phyloP scores from a whole-genome alignment of 2,113 vertebrate species.

The Oryzias woworae region DNA sequence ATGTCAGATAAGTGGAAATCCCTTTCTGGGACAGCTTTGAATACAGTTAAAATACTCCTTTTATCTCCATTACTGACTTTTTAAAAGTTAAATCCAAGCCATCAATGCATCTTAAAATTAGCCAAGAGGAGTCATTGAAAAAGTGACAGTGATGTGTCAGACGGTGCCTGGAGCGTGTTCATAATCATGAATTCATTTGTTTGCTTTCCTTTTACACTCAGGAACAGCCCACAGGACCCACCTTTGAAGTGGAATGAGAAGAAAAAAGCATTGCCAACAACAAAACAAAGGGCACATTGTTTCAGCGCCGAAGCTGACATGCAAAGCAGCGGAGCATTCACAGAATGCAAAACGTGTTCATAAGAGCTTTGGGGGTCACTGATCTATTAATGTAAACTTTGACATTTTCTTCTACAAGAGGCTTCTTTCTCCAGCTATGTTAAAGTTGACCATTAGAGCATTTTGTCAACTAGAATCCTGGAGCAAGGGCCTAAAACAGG shows the following conservation, averaged over 20 bases:
- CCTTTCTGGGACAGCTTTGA: too few species aligned
- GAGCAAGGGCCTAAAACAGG: not conserved
- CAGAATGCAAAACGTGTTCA: conserved; percentile 69
- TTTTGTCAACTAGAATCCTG: not conserved
- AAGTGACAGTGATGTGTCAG: conserved; percentile 15
- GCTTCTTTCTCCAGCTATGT: conserved; percentile 20
- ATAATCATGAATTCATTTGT: conserved; percentile 41
- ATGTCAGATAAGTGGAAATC: too few species aligned
- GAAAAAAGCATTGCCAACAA: conserved; percentile 66
- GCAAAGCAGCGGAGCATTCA: conserved; percentile 65
- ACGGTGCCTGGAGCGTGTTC: conserved; percentile 19
- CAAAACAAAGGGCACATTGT: conserved; percentile 74
- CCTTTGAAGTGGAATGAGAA: conserved; percentile 71
- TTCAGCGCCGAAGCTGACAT: conserved; percentile 62
- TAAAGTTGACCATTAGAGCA: not conserved
- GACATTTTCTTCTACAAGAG: conserved; percentile 25
- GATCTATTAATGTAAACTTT: conserved; percentile 53
- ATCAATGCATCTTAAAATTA: conserved; percentile 4
- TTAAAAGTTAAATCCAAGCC: too few species aligned
- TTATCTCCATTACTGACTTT: too few species aligned
- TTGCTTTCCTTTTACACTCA: conserved; percentile 50
- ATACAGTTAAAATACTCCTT: too few species aligned
- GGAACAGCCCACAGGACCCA: conserved; percentile 47
- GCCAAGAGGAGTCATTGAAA: conserved; percentile 4
- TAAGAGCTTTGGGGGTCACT: conserved; percentile 43